Conservation (phyloP, 2,888 invertebrate species). For the Caenorhabditis sinica region DNA sequence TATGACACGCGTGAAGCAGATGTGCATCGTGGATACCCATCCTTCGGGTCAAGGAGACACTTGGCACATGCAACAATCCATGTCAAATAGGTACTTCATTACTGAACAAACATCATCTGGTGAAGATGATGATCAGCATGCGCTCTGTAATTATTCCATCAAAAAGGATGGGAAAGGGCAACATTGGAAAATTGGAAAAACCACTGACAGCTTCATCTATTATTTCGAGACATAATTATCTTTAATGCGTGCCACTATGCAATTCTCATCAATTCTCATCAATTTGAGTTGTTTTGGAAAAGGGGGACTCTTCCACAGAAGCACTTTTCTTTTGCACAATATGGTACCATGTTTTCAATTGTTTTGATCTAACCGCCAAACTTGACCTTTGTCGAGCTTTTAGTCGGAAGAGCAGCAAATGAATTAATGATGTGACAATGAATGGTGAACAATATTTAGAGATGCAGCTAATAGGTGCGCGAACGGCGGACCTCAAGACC, state of each 20-base stretch:
- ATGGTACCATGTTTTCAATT: conserved; percentile 49
- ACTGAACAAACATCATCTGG: conserved; percentile 66
- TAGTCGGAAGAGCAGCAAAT: conserved; percentile 50
- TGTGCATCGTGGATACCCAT: conserved; percentile 50
- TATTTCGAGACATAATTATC: conserved; percentile 49
- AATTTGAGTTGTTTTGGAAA: conserved; percentile 27
- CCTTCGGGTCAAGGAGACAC: conserved; percentile 55
- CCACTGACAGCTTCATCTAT: conserved; percentile 31
- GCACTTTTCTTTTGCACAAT: conserved; percentile 36
- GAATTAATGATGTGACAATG: conserved; percentile 61
- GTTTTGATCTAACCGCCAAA: conserved; percentile 60
- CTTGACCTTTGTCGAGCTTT: conserved; percentile 57
- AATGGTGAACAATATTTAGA: conserved; percentile 59
- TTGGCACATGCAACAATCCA: conserved; percentile 65
- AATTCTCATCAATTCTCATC: conserved; percentile 13
- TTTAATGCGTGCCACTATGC: conserved; percentile 42
- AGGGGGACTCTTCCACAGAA: conserved; percentile 9
- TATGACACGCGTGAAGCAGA: conserved; percentile 61
- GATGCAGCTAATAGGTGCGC: conserved; percentile 65
- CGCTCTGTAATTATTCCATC: conserved; percentile 64
- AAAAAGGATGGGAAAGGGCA: conserved; percentile 6
- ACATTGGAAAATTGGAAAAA: conserved; percentile 21
- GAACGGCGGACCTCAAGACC: conserved; percentile 29
- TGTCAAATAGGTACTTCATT: conserved; percentile 63
- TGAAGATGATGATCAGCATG: conserved; percentile 43